Evolutionary conservation across 2,797 vertebrate species (phyloP).

Genomic region (Enteromius unitaeniatus): DNA sequence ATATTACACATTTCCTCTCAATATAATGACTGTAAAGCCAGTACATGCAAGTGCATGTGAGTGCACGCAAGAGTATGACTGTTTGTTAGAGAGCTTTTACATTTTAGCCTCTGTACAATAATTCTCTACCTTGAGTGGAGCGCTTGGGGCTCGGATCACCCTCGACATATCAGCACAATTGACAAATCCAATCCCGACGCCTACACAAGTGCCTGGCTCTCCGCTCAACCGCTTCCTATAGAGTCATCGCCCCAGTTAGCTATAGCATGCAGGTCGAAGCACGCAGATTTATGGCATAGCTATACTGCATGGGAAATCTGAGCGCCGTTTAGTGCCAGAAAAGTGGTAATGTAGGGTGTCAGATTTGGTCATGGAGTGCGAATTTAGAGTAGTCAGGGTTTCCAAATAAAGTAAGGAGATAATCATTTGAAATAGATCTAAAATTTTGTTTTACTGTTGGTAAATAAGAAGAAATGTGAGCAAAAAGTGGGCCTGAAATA

Average conservation of each 20-base stretch:
- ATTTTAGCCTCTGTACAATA: constrained; percentile 31
- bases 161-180: constrained; percentile 56
- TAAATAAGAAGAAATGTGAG: neutral
- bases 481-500: neutral
- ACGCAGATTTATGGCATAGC: constrained; percentile 39
- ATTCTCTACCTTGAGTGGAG: constrained; percentile 35
- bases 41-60: constrained; percentile 27
- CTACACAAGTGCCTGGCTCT: constrained; percentile 55
- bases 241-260: constrained; percentile 53
- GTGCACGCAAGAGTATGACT: constrained; percentile 1
- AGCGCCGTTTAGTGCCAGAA: constrained; percentile 34
- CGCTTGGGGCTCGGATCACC: constrained; percentile 48
- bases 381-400: neutral
- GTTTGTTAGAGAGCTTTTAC: constrained; percentile 28
- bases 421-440: constrained; percentile 14
- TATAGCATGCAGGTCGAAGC: constrained; percentile 5
- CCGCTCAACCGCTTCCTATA: constrained; percentile 55
- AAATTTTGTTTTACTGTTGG: neutral
- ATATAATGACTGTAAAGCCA: constrained; percentile 30
- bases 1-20: constrained; percentile 32
- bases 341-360: constrained; percentile 5
- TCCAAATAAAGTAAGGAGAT: neutral
- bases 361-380: neutral
- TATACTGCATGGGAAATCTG: constrained; percentile 45
- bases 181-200: constrained; percentile 56